Percentiles rank a stretch among this genome's conserved stretches.
These are phyloP conservation scores for Reticulitermes lucifugus DNA, from an alignment of 2,888 invertebrate species.

Conservation along the genomic window DNA sequence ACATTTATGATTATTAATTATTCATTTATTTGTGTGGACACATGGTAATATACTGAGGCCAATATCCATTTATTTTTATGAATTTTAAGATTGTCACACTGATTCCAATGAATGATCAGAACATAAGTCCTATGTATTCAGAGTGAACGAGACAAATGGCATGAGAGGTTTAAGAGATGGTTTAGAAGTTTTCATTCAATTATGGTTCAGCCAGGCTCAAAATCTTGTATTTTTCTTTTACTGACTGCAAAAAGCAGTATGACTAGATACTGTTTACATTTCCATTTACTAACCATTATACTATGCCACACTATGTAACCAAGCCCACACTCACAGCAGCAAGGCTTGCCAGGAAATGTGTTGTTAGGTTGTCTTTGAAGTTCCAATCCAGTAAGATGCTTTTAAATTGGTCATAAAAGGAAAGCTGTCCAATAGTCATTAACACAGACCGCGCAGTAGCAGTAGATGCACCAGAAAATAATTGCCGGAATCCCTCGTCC, in stretches of 20 bases:
- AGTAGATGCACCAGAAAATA: constrained; percentile 92
- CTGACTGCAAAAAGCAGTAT: neutral
- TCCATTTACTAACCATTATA: neutral
- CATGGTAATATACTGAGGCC: no score
- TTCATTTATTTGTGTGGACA: no score
- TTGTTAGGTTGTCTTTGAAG: constrained; percentile 85
- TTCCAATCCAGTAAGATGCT: constrained; percentile 75
- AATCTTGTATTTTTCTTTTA: neutral
- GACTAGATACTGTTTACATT: neutral
- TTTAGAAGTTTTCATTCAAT: no score
- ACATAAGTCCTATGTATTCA: no score
- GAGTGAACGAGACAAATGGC: no score
- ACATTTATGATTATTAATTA: no score
- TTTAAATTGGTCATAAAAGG: constrained; percentile 96
- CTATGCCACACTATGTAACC: neutral
- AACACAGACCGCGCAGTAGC: constrained; percentile 90
- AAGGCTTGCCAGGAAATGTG: constrained; percentile 91
- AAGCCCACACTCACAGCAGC: constrained; percentile 78
- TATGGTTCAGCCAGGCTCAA: neutral
- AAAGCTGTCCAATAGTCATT: constrained; percentile 97
- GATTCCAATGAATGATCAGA: no score
- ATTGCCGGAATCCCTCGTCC: constrained; percentile 81
- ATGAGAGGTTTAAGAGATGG: no score
- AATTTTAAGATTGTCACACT: no score
- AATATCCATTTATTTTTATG: no score